Evolutionary conservation across 2,888 invertebrate species (phyloP).

Genomic region (Lottia gigantea): DNA sequence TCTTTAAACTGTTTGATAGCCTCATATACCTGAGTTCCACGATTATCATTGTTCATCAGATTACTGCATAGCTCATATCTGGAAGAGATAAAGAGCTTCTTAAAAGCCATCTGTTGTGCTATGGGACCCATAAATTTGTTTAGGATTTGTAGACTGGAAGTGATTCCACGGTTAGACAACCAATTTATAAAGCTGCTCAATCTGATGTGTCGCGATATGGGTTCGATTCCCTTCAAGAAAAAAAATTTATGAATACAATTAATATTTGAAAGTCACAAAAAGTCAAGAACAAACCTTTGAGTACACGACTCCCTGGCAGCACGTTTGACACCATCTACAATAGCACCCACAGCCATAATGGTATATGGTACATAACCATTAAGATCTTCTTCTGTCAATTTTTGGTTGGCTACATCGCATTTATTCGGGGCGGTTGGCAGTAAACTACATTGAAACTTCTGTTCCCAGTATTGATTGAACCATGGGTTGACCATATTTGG

Average conservation of each 20-base stretch:
- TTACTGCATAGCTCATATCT: conserved; percentile 31
- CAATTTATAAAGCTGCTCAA: too few relatives aligned
- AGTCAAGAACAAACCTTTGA: not conserved
- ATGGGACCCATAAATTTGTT: too few relatives aligned
- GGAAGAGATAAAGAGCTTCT: too few relatives aligned
- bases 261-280: too few relatives aligned
- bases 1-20: conserved; percentile 12
- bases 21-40: conserved; percentile 32
- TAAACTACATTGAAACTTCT: conserved; percentile 41
- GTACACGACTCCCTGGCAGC: conserved; percentile 29
- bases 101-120: too few relatives aligned
- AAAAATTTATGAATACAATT: too few relatives aligned
- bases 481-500: conserved; percentile 27
- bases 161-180: too few relatives aligned
- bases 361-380: conserved; percentile 47
- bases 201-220: too few relatives aligned
- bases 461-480: conserved; percentile 39
- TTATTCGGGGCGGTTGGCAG: conserved; percentile 10
- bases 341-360: conserved; percentile 51
- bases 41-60: conserved; percentile 34
- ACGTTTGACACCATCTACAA: conserved; percentile 40
- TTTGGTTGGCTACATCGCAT: conserved; percentile 18
- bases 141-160: too few relatives aligned
- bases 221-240: too few relatives aligned
- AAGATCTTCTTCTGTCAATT: conserved; percentile 14